Conservation (phyloP, 2,888 invertebrate species). For the Dimorphilus gyrociliatus region DNA sequence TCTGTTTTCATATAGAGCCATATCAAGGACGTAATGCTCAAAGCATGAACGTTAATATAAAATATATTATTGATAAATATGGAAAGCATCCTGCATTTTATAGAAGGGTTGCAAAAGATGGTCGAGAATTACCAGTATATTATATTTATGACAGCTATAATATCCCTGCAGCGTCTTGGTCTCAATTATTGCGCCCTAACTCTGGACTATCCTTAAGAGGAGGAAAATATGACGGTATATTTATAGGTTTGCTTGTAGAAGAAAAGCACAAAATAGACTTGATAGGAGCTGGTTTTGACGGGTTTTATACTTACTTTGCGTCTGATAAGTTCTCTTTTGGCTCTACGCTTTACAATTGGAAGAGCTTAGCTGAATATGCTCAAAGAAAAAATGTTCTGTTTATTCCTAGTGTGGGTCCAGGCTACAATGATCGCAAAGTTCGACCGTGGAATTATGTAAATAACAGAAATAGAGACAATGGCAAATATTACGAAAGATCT, state of each 20-base stretch:
- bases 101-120: slow-evolving; percentile 19
- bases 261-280: slow-evolving; percentile 40
- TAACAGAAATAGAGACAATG: slow-evolving; percentile 43
- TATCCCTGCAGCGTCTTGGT: slow-evolving; percentile 43
- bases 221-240: slow-evolving; percentile 45
- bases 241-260: slow-evolving; percentile 46
- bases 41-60: slow-evolving; percentile 29
- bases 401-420: slow-evolving; percentile 53
- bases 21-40: slow-evolving; percentile 35
- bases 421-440: slow-evolving; percentile 50
- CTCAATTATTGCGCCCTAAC: slow-evolving; percentile 23
- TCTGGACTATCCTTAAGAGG: slow-evolving; percentile 42
- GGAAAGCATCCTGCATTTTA: slow-evolving; percentile 45
- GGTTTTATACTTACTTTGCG: slow-evolving; percentile 51
- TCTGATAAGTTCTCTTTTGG: slow-evolving; percentile 50
- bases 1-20: slow-evolving; percentile 48
- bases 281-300: slow-evolving; percentile 39
- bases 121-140: slow-evolving; percentile 42
- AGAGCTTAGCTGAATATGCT: slow-evolving; percentile 15
- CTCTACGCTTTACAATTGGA: slow-evolving; percentile 41
- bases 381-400: slow-evolving; percentile 35
- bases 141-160: slow-evolving; percentile 51
- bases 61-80: slow-evolving; percentile 37
- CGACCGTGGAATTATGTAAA: slow-evolving; percentile 46
- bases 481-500: slow-evolving; percentile 49